These are phyloP conservation scores for Cerceris rybyensis DNA, from an alignment of 2,888 invertebrate species.

Conservation along the genomic window DNA sequence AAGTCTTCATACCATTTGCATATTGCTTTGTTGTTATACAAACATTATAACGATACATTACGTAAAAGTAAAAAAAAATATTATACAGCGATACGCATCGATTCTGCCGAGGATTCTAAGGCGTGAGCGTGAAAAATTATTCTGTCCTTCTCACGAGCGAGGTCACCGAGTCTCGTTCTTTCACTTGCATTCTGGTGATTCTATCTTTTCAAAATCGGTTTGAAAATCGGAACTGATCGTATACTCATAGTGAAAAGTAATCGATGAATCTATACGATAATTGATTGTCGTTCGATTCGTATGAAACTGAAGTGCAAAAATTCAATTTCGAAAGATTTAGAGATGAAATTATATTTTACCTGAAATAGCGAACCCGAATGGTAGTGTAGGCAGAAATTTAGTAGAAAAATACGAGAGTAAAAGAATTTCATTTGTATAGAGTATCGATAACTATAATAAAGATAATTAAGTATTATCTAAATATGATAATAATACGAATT, in stretches of 20 bases:
- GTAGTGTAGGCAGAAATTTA: too few relatives aligned
- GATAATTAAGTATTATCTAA: too few relatives aligned
- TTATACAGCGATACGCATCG: slow-evolving; percentile 53
- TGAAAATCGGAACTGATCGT: not conserved
- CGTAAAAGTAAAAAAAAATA: slow-evolving; percentile 46
- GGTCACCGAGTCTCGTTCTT: not conserved
- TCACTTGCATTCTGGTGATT: not conserved
- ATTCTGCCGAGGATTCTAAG: slow-evolving; percentile 48
- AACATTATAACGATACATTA: slow-evolving; percentile 67
- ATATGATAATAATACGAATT: too few relatives aligned
- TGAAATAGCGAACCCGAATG: too few relatives aligned
- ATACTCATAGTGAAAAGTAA: not conserved
- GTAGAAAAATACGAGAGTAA: too few relatives aligned
- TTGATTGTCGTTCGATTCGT: too few relatives aligned
- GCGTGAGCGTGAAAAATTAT: slow-evolving; percentile 3
- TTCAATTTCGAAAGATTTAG: too few relatives aligned
- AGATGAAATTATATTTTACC: too few relatives aligned
- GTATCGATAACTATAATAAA: too few relatives aligned
- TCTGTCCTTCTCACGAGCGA: not conserved
- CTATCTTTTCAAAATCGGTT: not conserved
- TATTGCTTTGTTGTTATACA: slow-evolving; percentile 73
- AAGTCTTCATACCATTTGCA: slow-evolving; percentile 71
- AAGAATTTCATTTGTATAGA: too few relatives aligned
- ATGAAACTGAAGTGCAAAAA: too few relatives aligned
- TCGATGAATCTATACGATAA: not conserved